These are phyloP conservation scores for Pogona vitticeps DNA, from an alignment of 2,113 vertebrate genomes.

Conservation along the genomic window DNA sequence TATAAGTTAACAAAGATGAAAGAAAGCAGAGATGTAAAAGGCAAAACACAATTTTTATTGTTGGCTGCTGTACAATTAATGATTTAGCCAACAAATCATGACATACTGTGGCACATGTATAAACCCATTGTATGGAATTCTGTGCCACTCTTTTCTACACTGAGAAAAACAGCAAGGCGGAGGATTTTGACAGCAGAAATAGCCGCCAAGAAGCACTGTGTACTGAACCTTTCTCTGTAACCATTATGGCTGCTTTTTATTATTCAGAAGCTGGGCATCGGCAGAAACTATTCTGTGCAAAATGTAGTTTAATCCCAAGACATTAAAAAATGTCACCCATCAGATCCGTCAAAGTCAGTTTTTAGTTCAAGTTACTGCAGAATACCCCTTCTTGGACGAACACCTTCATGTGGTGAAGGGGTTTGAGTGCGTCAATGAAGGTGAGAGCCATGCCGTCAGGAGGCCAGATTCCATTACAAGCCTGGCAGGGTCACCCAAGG, in stretches of 20 bases:
- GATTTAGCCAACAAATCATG: not conserved
- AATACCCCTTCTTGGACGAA: too few relatives aligned
- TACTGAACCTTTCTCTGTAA: not conserved
- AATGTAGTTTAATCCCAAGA: not conserved
- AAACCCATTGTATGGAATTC: too few relatives aligned
- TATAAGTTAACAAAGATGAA: not conserved
- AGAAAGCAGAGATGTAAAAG: not conserved
- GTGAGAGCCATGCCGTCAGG: too few relatives aligned
- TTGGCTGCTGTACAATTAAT: not conserved
- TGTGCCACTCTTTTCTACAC: not conserved
- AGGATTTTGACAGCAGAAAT: not conserved
- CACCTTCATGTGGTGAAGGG: too few relatives aligned
- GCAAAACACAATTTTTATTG: not conserved
- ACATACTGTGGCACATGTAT: too few relatives aligned
- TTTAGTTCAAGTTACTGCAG: conserved; percentile 13
- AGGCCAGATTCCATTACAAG: too few relatives aligned
- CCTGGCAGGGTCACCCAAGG: too few relatives aligned
- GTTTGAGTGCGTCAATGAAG: too few relatives aligned
- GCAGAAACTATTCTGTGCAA: not conserved
- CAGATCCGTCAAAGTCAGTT: not conserved
- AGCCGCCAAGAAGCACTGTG: not conserved
- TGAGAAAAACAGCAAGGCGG: not conserved
- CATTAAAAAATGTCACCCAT: not conserved
- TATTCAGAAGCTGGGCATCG: not conserved
- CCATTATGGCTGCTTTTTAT: not conserved